phyloP scores from a whole-genome alignment of 1,140 invertebrate genomes.

The Ladona fulva region DNA sequence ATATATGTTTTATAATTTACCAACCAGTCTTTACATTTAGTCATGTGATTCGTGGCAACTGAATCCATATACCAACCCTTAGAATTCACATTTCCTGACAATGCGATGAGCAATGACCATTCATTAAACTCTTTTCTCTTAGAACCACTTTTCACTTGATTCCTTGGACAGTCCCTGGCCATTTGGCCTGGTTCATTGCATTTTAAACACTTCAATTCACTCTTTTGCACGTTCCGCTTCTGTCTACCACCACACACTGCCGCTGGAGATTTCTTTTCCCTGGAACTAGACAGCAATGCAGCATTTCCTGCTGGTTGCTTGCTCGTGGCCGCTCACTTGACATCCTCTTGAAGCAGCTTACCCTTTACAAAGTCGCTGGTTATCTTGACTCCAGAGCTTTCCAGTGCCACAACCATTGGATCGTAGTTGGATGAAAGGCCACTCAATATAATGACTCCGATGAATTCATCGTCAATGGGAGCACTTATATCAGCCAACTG shows the following conservation, averaged over 20 bases:
- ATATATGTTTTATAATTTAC: background rate
- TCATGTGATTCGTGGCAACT: background rate
- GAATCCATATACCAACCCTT: background rate
- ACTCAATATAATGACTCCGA: too few relatives aligned
- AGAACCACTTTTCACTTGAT: too few relatives aligned
- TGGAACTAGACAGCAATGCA: background rate
- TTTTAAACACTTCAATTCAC: background rate
- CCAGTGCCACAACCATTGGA: too few relatives aligned
- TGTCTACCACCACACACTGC: background rate
- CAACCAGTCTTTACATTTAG: background rate
- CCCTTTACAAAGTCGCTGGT: background rate
- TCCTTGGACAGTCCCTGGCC: background rate
- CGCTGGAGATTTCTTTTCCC: background rate
- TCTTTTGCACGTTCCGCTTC: background rate
- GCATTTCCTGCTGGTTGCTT: background rate
- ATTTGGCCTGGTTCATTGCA: background rate
- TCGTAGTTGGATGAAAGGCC: too few relatives aligned
- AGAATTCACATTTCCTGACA: background rate
- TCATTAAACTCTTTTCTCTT: too few relatives aligned
- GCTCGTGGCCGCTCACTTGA: background rate
- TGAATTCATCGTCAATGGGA: too few relatives aligned
- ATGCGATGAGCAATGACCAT: background rate
- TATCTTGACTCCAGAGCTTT: background rate
- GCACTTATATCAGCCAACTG: too few relatives aligned
- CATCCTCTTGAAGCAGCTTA: background rate